phyloP scores from a whole-genome alignment of 2,797 vertebrate genomes.

The Pseudochirops corinnae region DNA sequence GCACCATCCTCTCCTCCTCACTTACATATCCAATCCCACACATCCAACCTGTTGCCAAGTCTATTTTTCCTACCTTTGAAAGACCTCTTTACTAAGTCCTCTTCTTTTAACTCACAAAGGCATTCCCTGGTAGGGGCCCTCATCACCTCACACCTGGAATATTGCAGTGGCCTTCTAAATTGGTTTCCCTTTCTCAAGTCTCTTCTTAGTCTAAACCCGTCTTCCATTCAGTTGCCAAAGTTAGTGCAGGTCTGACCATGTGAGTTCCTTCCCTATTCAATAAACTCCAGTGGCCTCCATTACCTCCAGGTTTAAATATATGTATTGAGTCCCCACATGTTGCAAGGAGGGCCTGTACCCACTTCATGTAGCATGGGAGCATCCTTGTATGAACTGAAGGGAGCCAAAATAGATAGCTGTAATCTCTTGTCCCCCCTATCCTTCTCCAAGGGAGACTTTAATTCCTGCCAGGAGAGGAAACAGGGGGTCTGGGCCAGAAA shows the following conservation, averaged over 20 bases:
- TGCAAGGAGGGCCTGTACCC: not conserved
- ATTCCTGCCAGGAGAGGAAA: not conserved
- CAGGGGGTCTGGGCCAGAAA: not conserved
- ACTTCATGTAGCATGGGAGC: not conserved
- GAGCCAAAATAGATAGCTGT: not conserved
- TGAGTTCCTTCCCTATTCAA: no score
- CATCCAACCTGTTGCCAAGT: not conserved
- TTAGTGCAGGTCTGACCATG: no score
- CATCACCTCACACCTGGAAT: not conserved
- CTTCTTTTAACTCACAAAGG: not conserved
- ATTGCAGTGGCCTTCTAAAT: not conserved
- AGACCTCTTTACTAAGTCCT: not conserved
- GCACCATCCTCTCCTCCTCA: not conserved
- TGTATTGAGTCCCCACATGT: not conserved
- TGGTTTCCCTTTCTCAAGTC: not conserved
- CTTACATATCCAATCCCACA: not conserved
- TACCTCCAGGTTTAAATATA: not conserved
- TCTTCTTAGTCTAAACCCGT: no score
- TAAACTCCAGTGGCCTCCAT: not conserved
- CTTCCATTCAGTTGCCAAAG: not conserved
- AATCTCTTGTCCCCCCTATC: not conserved
- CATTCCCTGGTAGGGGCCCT: not conserved
- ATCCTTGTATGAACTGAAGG: not conserved
- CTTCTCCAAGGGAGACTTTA: not conserved
- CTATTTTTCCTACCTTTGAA: not conserved